phyloP scores from a whole-genome alignment of 2,797 vertebrate genomes.

The Pelodytes ibericus region DNA sequence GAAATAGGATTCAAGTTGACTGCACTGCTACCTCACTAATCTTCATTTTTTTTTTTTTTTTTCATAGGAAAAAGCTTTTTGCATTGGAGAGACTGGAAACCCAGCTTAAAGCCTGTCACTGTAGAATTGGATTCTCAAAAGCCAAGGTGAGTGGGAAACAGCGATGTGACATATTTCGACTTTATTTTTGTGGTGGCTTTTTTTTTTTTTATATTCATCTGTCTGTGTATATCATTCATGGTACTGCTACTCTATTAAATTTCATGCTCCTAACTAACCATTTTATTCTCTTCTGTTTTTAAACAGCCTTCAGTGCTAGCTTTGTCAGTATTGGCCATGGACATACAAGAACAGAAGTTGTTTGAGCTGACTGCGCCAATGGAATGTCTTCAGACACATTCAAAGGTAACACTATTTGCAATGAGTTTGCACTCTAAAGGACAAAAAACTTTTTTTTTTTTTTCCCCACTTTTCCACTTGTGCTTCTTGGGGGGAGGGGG shows the following conservation, averaged over 20 bases:
- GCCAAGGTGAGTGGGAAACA: slow-evolving; percentile 81
- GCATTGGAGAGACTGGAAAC: slow-evolving; percentile 91
- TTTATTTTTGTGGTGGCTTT: no score
- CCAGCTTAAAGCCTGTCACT: slow-evolving; percentile 94
- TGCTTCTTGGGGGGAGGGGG: no score
- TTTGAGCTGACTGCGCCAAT: slow-evolving; percentile 75
- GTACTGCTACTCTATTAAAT: background rate
- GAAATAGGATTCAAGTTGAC: no score
- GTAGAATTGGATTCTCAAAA: slow-evolving; percentile 91
- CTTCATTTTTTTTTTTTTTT: background rate
- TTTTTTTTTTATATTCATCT: no score
- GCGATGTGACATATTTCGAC: no score
- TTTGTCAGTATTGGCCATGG: slow-evolving; percentile 81
- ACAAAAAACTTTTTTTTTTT: no score
- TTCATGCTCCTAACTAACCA: background rate
- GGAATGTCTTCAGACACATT: slow-evolving; percentile 78
- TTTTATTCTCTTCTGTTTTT: slow-evolving; percentile 32
- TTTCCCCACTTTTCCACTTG: no score
- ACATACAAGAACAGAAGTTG: slow-evolving; percentile 80
- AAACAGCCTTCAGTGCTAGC: slow-evolving; percentile 88
- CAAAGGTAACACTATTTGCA: slow-evolving; percentile 73
- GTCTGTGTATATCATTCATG: no score
- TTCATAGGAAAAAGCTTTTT: slow-evolving; percentile 77
- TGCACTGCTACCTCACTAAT: no score
- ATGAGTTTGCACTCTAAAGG: background rate